A percentile compares a stretch with the other conserved stretches of the same genome.
Evolutionary conservation across 2,888 invertebrate species (phyloP).

Genomic region (Cheilosia vulpina): DNA sequence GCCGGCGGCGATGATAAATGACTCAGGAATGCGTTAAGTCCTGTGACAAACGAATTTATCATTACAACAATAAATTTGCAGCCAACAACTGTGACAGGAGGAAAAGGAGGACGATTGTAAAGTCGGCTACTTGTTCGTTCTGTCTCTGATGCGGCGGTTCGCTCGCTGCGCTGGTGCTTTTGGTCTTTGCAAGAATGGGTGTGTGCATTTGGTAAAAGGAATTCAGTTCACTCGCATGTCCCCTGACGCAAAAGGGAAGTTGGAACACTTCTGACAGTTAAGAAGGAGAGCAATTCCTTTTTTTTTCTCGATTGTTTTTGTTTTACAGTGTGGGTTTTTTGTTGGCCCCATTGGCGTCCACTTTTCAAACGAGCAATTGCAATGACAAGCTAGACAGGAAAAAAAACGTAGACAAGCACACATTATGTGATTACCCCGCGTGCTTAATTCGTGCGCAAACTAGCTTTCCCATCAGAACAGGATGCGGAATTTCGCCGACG

Average conservation of each 20-base stretch:
- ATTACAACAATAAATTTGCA: slow-evolving; percentile 75
- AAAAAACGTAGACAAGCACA: slow-evolving; percentile 33
- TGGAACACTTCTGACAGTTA: slow-evolving; percentile 68
- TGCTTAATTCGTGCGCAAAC: slow-evolving; percentile 65
- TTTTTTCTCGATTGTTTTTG: slow-evolving; percentile 35
- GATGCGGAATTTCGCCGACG: background rate
- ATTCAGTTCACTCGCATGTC: slow-evolving; percentile 69
- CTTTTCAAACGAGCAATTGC: slow-evolving; percentile 54
- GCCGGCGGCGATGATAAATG: slow-evolving; percentile 75
- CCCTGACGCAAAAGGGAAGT: slow-evolving; percentile 61
- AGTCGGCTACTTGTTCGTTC: slow-evolving; percentile 54
- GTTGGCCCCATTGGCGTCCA: slow-evolving; percentile 44
- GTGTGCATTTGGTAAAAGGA: slow-evolving; percentile 32
- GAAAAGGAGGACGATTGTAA: slow-evolving; percentile 39
- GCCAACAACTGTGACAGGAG: slow-evolving; percentile 55
- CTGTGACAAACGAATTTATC: slow-evolving; percentile 75
- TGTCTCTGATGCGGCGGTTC: background rate
- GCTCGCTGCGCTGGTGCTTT: slow-evolving; percentile 16
- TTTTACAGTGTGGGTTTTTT: slow-evolving; percentile 7
- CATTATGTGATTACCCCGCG: slow-evolving; percentile 70
- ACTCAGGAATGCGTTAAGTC: slow-evolving; percentile 75
- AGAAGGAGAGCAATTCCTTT: slow-evolving; percentile 47
- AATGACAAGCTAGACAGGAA: slow-evolving; percentile 45
- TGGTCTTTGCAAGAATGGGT: slow-evolving; percentile 18
- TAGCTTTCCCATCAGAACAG: slow-evolving; percentile 55